phyloP scores from a whole-genome alignment of 2,888 invertebrate species.

The Molanna angustata region DNA sequence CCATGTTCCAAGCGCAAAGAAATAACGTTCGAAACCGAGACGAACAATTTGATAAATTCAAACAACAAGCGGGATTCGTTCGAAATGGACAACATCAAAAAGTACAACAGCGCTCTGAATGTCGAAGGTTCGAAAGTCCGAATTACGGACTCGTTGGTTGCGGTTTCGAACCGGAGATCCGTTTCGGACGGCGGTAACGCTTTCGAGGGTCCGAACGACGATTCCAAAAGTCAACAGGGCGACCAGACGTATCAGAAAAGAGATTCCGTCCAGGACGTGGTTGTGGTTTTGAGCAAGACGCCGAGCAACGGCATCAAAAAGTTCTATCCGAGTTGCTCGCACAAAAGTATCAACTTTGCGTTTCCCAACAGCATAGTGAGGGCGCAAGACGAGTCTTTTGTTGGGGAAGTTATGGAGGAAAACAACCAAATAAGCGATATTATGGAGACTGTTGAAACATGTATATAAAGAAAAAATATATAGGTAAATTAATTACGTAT shows the following conservation, averaged over 20 bases:
- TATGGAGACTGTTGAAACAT: slow-evolving; percentile 15
- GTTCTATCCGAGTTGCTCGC: slow-evolving; percentile 14
- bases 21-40: slow-evolving; percentile 28
- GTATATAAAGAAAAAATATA: too few species aligned
- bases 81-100: slow-evolving; percentile 23
- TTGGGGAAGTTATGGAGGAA: slow-evolving; percentile 13
- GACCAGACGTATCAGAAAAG: not conserved
- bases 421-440: slow-evolving; percentile 8
- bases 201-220: too few species aligned
- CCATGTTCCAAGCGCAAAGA: slow-evolving; percentile 16
- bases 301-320: slow-evolving; percentile 24
- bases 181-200: not conserved
- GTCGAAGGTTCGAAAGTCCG: slow-evolving; percentile 13
- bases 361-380: slow-evolving; percentile 12
- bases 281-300: slow-evolving; percentile 19
- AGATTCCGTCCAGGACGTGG: slow-evolving; percentile 20
- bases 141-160: slow-evolving; percentile 19
- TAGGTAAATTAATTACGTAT: too few species aligned
- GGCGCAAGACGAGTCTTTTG: slow-evolving; percentile 10
- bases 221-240: not conserved
- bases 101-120: slow-evolving; percentile 14
- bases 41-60: slow-evolving; percentile 25
- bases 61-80: slow-evolving; percentile 19
- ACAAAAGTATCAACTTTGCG: slow-evolving; percentile 12
- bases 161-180: slow-evolving; percentile 6